These are phyloP conservation scores for Heliconius sara DNA, from an alignment of 2,888 invertebrate species.

Conservation along the genomic window DNA sequence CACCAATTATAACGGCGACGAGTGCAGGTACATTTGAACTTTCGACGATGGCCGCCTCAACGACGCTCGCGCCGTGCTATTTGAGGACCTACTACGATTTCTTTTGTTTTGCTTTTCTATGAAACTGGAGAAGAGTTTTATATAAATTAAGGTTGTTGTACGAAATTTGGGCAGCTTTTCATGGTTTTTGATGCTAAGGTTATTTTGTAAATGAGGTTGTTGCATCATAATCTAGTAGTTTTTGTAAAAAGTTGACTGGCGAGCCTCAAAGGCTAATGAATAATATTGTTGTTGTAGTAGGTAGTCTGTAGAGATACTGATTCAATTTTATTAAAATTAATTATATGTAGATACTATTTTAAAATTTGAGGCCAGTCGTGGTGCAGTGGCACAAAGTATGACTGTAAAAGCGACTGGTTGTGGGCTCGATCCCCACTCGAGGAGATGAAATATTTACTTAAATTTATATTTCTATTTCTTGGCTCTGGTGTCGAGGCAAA, in stretches of 20 bases:
- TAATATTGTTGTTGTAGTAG: background rate
- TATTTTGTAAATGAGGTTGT: background rate
- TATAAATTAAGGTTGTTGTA: background rate
- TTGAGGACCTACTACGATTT: background rate
- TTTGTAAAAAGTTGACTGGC: background rate
- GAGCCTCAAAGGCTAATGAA: background rate
- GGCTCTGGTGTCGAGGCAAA: too few relatives aligned
- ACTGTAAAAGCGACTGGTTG: too few relatives aligned
- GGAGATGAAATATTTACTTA: too few relatives aligned
- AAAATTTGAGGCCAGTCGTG: too few relatives aligned
- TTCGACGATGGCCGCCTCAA: slow-evolving; percentile 26
- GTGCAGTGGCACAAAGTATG: too few relatives aligned
- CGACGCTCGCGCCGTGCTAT: slow-evolving; percentile 22
- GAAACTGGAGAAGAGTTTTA: slow-evolving; percentile 6
- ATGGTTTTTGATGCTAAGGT: background rate
- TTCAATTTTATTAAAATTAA: background rate
- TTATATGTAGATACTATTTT: too few relatives aligned
- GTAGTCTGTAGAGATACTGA: background rate
- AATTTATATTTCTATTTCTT: too few relatives aligned
- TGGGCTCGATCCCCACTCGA: too few relatives aligned
- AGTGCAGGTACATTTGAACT: slow-evolving; percentile 34
- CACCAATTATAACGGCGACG: slow-evolving; percentile 31
- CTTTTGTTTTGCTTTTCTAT: slow-evolving; percentile 26
- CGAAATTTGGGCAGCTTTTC: background rate
- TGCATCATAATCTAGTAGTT: background rate